Percentiles rank a stretch among this genome's conserved stretches.
These are phyloP conservation scores for Drosophila subobscura DNA, from an alignment of 1,140 invertebrate species.

Conservation along the genomic window DNA sequence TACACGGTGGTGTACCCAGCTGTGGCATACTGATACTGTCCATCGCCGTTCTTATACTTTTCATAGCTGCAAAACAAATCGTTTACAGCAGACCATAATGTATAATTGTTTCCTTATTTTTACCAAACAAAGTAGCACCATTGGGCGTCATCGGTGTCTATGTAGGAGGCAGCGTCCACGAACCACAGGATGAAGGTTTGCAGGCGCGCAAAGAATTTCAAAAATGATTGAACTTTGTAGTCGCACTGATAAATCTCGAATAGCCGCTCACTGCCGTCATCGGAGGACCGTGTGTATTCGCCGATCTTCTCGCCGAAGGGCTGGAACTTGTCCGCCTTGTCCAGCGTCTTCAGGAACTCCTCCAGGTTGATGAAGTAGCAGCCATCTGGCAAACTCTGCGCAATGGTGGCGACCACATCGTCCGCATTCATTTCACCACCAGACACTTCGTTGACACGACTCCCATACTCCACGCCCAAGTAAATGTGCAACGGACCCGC, in stretches of 20 bases:
- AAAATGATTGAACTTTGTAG: constrained; percentile 88
- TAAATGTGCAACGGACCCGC: constrained; percentile 92
- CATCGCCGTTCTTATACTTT: constrained; percentile 88
- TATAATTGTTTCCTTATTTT: constrained; percentile 72
- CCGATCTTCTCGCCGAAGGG: constrained; percentile 84
- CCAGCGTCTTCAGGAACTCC: constrained; percentile 79
- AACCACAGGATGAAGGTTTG: constrained; percentile 98
- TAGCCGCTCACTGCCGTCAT: constrained; percentile 85
- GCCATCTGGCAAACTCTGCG: constrained; percentile 85
- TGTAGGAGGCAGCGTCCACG: constrained; percentile 96
- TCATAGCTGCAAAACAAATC: constrained; percentile 88
- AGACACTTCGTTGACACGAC: constrained; percentile 73
- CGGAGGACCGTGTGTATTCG: constrained; percentile 78
- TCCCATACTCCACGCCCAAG: constrained; percentile 84
- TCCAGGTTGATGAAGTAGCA: constrained; percentile 82
- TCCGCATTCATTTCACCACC: constrained; percentile 89
- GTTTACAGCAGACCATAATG: neutral
- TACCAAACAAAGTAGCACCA: constrained; percentile 97
- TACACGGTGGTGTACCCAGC: constrained; percentile 96
- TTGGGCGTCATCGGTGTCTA: constrained; percentile 95
- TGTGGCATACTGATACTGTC: constrained; percentile 88
- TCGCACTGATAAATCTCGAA: constrained; percentile 94
- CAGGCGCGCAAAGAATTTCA: constrained; percentile 91
- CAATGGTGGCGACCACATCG: constrained; percentile 89
- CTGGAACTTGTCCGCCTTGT: constrained; percentile 80